These are phyloP conservation scores for Eulacestoma nigropectus DNA, from an alignment of 2,113 vertebrate species.

Conservation along the genomic window DNA sequence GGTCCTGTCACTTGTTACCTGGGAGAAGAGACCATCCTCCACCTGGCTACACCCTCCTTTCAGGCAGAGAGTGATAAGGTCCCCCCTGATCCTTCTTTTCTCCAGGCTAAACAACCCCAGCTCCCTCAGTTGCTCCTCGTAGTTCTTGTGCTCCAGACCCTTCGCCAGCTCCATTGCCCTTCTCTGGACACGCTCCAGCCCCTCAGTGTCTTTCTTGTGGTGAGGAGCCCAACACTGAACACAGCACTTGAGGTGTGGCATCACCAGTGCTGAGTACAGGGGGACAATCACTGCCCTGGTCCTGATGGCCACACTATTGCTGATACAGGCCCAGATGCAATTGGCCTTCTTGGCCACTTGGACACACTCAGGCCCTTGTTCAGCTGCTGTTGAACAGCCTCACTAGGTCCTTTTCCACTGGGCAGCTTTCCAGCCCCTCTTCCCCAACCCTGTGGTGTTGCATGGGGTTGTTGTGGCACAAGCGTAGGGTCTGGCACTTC, in stretches of 20 bases:
- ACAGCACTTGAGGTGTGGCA: fast-evolving
- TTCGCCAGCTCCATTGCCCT: fast-evolving
- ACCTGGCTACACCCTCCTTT: neutral
- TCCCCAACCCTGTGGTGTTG: neutral
- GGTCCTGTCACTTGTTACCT: neutral
- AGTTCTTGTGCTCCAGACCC: neutral
- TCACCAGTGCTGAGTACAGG: neutral
- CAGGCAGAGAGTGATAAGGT: fast-evolving
- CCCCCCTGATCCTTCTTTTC: neutral
- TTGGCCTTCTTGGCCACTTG: neutral
- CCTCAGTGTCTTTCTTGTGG: neutral
- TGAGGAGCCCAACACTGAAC: neutral
- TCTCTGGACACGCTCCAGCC: fast-evolving
- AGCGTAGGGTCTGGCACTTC: neutral
- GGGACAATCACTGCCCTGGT: too few species aligned
- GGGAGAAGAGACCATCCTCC: fast-evolving
- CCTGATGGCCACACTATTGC: neutral
- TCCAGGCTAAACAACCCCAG: fast-evolving
- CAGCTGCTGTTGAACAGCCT: fast-evolving
- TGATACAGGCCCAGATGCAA: neutral
- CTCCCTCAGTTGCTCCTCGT: fast-evolving
- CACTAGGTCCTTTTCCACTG: neutral
- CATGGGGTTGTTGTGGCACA: neutral
- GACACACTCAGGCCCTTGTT: neutral
- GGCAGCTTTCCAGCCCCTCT: neutral